phyloP scores from a whole-genome alignment of 2,888 invertebrate genomes.

The Lasioglossum calceatum region DNA sequence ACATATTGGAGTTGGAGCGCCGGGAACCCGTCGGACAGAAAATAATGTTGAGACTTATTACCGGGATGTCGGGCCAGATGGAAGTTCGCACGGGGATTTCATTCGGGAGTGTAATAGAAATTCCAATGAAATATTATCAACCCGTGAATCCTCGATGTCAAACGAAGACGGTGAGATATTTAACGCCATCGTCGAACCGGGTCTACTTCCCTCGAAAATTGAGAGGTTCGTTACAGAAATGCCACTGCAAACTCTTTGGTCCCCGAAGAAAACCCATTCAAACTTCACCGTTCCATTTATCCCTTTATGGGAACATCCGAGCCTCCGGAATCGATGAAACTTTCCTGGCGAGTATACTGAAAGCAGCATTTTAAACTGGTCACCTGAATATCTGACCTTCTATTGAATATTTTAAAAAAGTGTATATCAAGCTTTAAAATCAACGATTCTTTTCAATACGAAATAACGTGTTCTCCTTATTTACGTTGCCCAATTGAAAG shows the following conservation, averaged over 20 bases:
- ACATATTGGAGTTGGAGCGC: slow-evolving; percentile 49
- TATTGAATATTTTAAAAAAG: not conserved
- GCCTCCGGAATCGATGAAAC: not conserved
- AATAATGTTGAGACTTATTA: slow-evolving; percentile 54
- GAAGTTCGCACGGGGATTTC: slow-evolving; percentile 12
- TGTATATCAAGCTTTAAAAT: not conserved
- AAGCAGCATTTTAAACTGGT: not conserved
- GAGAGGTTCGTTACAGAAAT: not conserved
- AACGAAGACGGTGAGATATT: not conserved
- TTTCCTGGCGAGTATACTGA: not conserved
- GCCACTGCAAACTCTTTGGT: not conserved
- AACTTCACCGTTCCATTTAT: not conserved
- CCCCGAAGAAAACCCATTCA: not conserved
- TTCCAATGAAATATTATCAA: slow-evolving; percentile 18
- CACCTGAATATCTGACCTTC: not conserved
- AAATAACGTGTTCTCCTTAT: not conserved
- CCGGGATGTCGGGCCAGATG: not conserved
- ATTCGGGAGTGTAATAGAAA: slow-evolving; percentile 17
- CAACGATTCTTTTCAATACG: not conserved
- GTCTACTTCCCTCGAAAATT: not conserved
- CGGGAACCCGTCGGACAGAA: slow-evolving; percentile 46
- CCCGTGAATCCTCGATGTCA: not conserved
- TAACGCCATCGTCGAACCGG: not conserved
- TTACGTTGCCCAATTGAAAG: not conserved
- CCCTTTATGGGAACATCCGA: not conserved